Conservation (phyloP, 2,888 invertebrate genomes). For the Melieria omissa region DNA sequence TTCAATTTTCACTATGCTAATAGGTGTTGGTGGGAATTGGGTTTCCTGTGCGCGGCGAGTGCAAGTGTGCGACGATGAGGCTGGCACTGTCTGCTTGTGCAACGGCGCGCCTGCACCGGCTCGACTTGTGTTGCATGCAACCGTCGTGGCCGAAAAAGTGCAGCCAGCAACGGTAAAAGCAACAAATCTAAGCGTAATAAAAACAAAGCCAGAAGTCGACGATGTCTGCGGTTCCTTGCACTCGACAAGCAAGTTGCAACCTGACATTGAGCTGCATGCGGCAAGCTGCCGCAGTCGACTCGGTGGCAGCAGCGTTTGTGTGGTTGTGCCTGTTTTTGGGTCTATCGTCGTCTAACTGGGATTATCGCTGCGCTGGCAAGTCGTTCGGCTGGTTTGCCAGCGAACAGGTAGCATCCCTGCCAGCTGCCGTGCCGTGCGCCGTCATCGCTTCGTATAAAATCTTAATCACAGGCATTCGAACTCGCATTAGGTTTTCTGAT, state of each 20-base stretch:
- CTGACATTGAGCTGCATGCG: not conserved
- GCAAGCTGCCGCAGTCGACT: not conserved
- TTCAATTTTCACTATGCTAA: conserved; percentile 39
- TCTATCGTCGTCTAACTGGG: not conserved
- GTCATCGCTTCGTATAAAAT: conserved; percentile 63
- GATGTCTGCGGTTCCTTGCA: conserved; percentile 43
- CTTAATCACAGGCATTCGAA: conserved; percentile 59
- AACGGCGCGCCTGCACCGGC: not conserved
- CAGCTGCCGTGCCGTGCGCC: conserved; percentile 36
- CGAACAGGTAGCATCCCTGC: conserved; percentile 8
- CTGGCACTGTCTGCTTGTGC: not conserved
- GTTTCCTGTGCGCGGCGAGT: conserved; percentile 51
- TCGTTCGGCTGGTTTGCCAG: not conserved
- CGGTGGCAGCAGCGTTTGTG: not conserved
- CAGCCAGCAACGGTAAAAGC: conserved; percentile 10
- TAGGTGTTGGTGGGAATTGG: conserved; percentile 54
- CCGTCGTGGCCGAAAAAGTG: no score
- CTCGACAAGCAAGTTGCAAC: conserved; percentile 45
- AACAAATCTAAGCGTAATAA: not conserved
- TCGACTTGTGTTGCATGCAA: no score
- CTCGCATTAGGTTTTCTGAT: conserved; percentile 65
- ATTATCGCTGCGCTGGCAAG: not conserved
- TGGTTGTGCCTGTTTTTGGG: not conserved
- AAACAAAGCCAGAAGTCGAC: not conserved
- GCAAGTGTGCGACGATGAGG: not conserved